Conservation (phyloP, 2,888 invertebrate species). For the Acanthosoma haemorrhoidale region DNA sequence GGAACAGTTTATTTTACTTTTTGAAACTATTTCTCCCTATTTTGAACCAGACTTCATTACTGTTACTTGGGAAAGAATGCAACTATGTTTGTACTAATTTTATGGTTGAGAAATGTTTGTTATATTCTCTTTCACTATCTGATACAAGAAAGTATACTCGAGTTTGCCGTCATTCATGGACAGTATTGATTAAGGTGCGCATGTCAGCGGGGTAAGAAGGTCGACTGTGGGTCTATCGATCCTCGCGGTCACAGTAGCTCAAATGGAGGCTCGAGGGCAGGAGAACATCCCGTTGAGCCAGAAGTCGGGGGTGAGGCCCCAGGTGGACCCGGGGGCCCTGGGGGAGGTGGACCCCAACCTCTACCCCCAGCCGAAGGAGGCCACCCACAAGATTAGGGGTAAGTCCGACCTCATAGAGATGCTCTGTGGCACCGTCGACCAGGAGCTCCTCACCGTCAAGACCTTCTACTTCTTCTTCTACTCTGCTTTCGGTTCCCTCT, state of each 20-base stretch:
- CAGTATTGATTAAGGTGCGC: constrained; percentile 5
- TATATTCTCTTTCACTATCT: too few relatives aligned
- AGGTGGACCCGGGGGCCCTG: constrained; percentile 74
- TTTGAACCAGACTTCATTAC: too few relatives aligned
- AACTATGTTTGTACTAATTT: too few relatives aligned
- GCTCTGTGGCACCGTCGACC: constrained; percentile 76
- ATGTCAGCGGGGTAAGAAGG: background rate
- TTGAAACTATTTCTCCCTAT: too few relatives aligned
- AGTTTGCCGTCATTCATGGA: background rate
- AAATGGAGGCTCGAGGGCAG: background rate
- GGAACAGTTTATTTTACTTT: too few relatives aligned
- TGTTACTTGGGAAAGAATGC: too few relatives aligned
- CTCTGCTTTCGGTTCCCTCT: constrained; percentile 95
- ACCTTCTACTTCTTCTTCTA: constrained; percentile 99
- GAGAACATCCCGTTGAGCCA: constrained; percentile 30
- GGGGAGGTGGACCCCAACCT: constrained; percentile 76
- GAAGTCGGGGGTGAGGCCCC: constrained; percentile 54
- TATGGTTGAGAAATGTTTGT: too few relatives aligned
- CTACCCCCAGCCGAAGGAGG: constrained; percentile 81
- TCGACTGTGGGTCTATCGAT: background rate
- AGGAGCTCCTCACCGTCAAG: constrained; percentile 89
- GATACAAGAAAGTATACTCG: background rate
- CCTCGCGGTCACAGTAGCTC: background rate
- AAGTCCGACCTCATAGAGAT: constrained; percentile 78
- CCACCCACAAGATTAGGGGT: constrained; percentile 83